Conservation (phyloP, 2,888 invertebrate species). For the Pollenia angustigena region DNA sequence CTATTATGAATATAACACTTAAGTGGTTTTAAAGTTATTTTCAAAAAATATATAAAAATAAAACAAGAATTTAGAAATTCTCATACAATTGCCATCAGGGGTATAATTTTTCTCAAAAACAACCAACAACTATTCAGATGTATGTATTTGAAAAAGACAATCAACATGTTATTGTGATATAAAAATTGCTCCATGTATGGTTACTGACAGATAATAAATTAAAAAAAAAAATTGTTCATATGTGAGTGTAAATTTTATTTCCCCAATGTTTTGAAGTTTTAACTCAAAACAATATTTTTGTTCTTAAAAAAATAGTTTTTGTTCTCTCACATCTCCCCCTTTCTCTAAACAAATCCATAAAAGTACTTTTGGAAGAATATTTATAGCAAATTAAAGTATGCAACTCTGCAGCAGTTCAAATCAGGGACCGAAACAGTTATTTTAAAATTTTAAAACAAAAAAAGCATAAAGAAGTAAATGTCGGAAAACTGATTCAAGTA, state of each 20-base stretch:
- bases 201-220: slow-evolving; percentile 66
- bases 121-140: slow-evolving; percentile 5
- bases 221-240: slow-evolving; percentile 20
- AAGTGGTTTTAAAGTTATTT: slow-evolving; percentile 60
- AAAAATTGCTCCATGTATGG: slow-evolving; percentile 44
- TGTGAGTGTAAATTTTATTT: slow-evolving; percentile 19
- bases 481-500: no score
- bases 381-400: no score
- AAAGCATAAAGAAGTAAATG: no score
- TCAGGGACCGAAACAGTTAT: no score
- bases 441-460: no score
- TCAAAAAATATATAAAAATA: slow-evolving; percentile 20
- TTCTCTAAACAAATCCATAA: no score
- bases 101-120: slow-evolving; percentile 45
- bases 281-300: slow-evolving; percentile 12
- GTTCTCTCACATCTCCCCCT: no score
- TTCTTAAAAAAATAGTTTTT: no score
- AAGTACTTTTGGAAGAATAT: no score
- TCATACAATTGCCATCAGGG: slow-evolving; percentile 59
- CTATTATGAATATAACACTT: slow-evolving; percentile 33
- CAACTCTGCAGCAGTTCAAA: no score
- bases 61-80: slow-evolving; percentile 7
- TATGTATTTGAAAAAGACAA: slow-evolving; percentile 32
- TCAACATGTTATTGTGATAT: slow-evolving; percentile 52
- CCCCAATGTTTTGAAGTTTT: slow-evolving; percentile 24